phyloP scores from a whole-genome alignment of 2,888 invertebrate genomes.

The Campoplex nolae region DNA sequence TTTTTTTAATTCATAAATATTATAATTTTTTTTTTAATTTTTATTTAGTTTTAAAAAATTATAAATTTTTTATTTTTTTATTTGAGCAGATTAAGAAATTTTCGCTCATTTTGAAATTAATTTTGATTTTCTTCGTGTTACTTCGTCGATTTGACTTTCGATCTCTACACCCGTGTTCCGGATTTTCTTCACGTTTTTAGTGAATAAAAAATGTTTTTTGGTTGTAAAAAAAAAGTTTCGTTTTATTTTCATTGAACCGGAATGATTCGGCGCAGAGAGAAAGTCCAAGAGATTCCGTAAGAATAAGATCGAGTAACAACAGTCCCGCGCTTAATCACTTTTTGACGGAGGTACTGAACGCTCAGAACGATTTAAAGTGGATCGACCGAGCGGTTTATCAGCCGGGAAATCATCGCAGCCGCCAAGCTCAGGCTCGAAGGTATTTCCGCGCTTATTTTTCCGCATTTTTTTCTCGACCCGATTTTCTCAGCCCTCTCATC shows the following conservation, averaged over 20 bases:
- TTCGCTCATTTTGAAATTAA: too few relatives aligned
- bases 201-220: too few relatives aligned
- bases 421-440: conserved; percentile 15
- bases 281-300: conserved; percentile 14
- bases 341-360: conserved; percentile 75
- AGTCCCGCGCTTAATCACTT: conserved; percentile 75
- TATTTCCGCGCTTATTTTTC: neutral
- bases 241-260: neutral
- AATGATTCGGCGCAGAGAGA: conserved; percentile 4
- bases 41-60: too few relatives aligned
- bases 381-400: conserved; percentile 75
- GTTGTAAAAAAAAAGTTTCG: neutral
- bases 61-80: too few relatives aligned
- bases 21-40: too few relatives aligned
- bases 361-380: conserved; percentile 78
- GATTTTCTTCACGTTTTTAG: too few relatives aligned
- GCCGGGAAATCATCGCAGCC: neutral
- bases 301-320: conserved; percentile 56
- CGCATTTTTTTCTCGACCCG: neutral
- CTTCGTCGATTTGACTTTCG: neutral
- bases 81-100: too few relatives aligned
- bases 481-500: neutral
- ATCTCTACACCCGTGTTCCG: neutral
- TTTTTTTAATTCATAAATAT: too few relatives aligned
- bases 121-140: neutral